Evolutionary conservation across 2,888 invertebrate species (phyloP).

Genomic region (Deroplatys truncata): DNA sequence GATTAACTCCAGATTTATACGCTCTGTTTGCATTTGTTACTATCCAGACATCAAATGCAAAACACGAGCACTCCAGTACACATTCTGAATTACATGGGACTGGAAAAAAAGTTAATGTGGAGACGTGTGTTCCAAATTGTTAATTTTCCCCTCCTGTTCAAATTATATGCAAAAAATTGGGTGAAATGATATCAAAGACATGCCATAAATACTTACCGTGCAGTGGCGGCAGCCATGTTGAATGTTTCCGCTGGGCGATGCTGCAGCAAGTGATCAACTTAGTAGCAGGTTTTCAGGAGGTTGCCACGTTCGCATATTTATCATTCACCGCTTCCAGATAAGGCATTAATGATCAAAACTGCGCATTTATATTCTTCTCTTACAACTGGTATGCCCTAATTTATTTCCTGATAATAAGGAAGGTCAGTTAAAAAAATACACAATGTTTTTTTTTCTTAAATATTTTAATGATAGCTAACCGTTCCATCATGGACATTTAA

Average conservation of each 20-base stretch:
- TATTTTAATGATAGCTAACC: slow-evolving; percentile 20
- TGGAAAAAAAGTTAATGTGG: no score
- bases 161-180: no score
- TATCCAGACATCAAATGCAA: no score
- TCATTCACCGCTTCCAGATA: background rate
- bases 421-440: background rate
- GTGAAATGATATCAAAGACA: no score
- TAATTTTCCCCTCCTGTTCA: no score
- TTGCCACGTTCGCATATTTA: background rate
- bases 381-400: background rate
- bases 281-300: background rate
- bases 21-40: no score
- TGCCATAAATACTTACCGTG: background rate
- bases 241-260: background rate
- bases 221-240: background rate
- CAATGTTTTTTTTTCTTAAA: slow-evolving; percentile 3
- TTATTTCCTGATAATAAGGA: background rate
- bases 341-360: background rate
- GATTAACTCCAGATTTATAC: no score
- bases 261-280: background rate
- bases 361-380: background rate
- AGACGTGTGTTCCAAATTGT: no score
- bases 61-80: no score
- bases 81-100: no score
- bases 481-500: slow-evolving; percentile 19